Evolutionary conservation across 2,797 vertebrate genomes (phyloP), one percentile per base, ranked within the genome.

Genomic region (Enteromius treurensis): DNA sequence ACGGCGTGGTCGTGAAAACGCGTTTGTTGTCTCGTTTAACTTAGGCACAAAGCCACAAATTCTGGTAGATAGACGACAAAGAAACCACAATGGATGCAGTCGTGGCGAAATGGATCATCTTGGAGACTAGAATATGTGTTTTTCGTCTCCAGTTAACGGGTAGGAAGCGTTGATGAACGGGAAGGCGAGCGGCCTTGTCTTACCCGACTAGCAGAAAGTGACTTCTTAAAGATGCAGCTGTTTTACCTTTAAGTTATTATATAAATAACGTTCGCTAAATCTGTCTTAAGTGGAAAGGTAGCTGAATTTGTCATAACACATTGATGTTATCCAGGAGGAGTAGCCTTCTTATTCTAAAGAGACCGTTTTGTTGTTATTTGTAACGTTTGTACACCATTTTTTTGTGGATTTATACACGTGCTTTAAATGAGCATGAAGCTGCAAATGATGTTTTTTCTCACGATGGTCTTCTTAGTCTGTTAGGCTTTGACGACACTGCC

Each of bases 371-470:
- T 92, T 90, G 62, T 69, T 47, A 4, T 13, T 9, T 23, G 0
- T 51, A 17, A 3, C 15, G 6, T 45, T 45, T 7, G 3, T 45
- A 29, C 2, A 10, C 3, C 0, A 7, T 5, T 19, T 47, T 8
- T 64, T 3, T 11, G 17, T 49, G 19, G 0, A 2, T 7, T 19
- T 51, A 2, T 2, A 53, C 4, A 2, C 3, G 15, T 32, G 13
- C 17, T 37, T 4, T 7, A 11, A 40, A 29, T 64, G 10, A 2
- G 0, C 3, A 23, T 0, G 4, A 11, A 11, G 90, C 90, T 87
- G 95, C 96, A 96, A 26, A 58, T 96, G 95, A 96, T 96, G 94
- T 89, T 70, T 88, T 81, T 92, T 94, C 90, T 97, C 96, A 96
- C 95, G 93, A 96, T 96, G 96, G 96, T 97, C 96, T 97, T 95